Base-by-base conservation (phyloP, 2,888 invertebrate genomes). In the Drosophila leonis region DNA sequence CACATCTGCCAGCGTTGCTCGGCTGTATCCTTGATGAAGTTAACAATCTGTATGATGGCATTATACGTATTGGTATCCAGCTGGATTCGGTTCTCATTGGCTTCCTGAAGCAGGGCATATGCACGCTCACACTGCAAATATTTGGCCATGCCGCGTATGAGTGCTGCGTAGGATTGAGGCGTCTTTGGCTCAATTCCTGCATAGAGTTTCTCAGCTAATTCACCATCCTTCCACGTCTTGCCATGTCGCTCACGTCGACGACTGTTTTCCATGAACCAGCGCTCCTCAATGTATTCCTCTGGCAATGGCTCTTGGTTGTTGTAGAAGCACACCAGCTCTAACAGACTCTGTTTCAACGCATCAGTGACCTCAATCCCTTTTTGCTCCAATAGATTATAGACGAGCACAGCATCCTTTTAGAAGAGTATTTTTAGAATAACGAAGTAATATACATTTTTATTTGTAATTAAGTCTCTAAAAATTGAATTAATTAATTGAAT, bases 101-200 rank as follows among this genome's bases (percentile, higher is more conserved):
- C 95, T 85, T 97, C 95, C 73, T 95, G 94, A 24, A 95, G 95
- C 8, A 97, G 90, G 7, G 94, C 92, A 90, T 94, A 95, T 0
- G 96, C 96, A 77, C 95, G 93, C 54, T 96, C 95, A 6, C 95
- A 94, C 93, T 96, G 95, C 51, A 80, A 56, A 57, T 95, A 96
- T 92, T 97, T 97, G 4, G 95, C 94, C 95, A 97, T 96, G 55
- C 98, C 98, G 90, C 96, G 95, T 68, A 98, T 97, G 55, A 98
- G 93, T 3, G 96, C 94, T 78, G 96, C 96, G 87, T 97, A 97
- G 0, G 96, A 95, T 86, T 94, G 94, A 0, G 95, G 92, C 27
- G 94, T 95, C 86, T 96, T 96, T 18, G 95, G 94, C 79, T 96
- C 94, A 90, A 97, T 93, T 83, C 95, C 94, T 56, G 94, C 93